These are phyloP conservation scores for Drosophila pruinosa DNA, from an alignment of 1,140 invertebrate species.

Conservation along the genomic window DNA sequence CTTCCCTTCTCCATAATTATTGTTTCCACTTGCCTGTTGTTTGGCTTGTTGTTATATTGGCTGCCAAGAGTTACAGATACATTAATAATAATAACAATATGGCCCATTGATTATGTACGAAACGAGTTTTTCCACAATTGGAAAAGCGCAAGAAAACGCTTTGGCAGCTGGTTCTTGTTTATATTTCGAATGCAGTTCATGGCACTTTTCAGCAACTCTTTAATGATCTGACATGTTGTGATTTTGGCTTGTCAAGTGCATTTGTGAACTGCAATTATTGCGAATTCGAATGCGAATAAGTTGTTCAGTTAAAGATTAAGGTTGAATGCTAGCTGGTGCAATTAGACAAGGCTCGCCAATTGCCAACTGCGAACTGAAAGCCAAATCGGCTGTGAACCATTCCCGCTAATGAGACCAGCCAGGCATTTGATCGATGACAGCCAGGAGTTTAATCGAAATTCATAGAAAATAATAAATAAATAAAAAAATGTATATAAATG, in stretches of 20 bases:
- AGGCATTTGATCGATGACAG: slow-evolving; percentile 41
- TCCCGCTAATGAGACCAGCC: slow-evolving; percentile 22
- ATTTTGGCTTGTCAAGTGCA: slow-evolving; percentile 67
- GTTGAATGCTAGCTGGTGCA: not conserved
- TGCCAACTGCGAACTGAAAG: slow-evolving; percentile 11
- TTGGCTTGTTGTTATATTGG: slow-evolving; percentile 44
- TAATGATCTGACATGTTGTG: slow-evolving; percentile 79
- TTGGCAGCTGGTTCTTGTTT: slow-evolving; percentile 45
- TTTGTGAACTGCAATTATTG: slow-evolving; percentile 45
- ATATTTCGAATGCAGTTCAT: slow-evolving; percentile 26
- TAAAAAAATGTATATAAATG: too few species aligned
- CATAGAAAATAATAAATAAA: slow-evolving; percentile 13
- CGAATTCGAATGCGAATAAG: not conserved
- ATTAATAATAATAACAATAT: slow-evolving; percentile 77
- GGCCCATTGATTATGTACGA: slow-evolving; percentile 65
- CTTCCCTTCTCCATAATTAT: slow-evolving; percentile 11
- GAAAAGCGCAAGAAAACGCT: slow-evolving; percentile 56
- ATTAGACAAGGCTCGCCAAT: slow-evolving; percentile 1
- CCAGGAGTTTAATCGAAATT: slow-evolving; percentile 1
- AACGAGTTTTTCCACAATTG: slow-evolving; percentile 65
- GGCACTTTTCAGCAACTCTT: slow-evolving; percentile 60
- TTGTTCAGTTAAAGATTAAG: not conserved
- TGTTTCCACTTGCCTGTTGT: slow-evolving; percentile 44
- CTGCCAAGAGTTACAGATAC: slow-evolving; percentile 78
- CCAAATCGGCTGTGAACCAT: slow-evolving; percentile 25